phyloP scores from a whole-genome alignment of 2,113 vertebrate species.

The Uropsilus gracilis region DNA sequence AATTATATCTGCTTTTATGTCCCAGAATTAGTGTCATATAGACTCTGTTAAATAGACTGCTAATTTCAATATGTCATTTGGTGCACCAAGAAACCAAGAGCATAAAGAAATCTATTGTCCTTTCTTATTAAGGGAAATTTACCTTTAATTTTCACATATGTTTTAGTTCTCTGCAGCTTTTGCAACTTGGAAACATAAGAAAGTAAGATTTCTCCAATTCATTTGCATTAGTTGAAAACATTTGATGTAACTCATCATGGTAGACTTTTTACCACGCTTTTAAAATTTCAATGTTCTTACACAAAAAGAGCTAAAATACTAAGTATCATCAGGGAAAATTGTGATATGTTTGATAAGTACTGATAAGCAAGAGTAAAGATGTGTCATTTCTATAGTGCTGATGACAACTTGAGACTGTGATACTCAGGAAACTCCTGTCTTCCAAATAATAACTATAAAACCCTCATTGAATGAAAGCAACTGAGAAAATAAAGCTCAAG shows the following conservation, averaged over 20 bases:
- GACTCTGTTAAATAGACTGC: neutral
- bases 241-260: neutral
- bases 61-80: neutral
- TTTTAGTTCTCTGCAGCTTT: neutral
- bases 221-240: neutral
- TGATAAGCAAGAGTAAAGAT: neutral
- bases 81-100: too few relatives aligned
- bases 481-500: neutral
- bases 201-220: neutral
- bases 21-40: neutral
- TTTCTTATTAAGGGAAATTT: neutral
- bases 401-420: neutral
- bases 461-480: neutral
- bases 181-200: neutral
- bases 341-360: neutral
- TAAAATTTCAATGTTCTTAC: neutral
- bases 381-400: neutral
- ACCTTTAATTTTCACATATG: neutral
- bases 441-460: neutral
- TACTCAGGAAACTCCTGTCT: neutral
- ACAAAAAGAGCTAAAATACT: neutral
- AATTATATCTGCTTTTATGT: neutral
- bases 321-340: neutral
- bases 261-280: neutral
- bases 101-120: neutral